Percentiles rank a stretch among this genome's conserved stretches.
Evolutionary conservation across 2,797 vertebrate species (phyloP).

Genomic region (Aythya fuligula): DNA sequence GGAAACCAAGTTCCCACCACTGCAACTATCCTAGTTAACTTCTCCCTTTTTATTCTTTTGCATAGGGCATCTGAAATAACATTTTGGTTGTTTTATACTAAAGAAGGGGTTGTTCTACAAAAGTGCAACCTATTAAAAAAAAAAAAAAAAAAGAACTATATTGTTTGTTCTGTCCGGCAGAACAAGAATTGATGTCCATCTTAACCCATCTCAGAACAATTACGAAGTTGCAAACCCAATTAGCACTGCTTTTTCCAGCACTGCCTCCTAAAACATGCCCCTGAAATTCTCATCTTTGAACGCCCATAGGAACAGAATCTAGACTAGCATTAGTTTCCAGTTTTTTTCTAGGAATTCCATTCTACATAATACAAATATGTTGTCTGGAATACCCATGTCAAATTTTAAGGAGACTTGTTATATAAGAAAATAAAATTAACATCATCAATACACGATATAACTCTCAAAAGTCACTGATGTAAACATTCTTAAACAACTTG

Average conservation of each 20-base stretch:
- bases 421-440: background rate
- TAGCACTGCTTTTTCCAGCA: background rate
- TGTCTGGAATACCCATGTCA: background rate
- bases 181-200: background rate
- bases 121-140: background rate
- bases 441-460: slow-evolving; percentile 28
- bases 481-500: background rate
- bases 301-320: background rate
- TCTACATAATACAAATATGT: background rate
- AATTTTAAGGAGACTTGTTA: background rate
- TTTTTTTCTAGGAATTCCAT: background rate
- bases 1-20: background rate
- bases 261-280: background rate
- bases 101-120: background rate
- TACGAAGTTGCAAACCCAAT: background rate
- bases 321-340: background rate
- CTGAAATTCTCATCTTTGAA: background rate
- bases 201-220: background rate
- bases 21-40: background rate
- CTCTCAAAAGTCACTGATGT: slow-evolving; percentile 51
- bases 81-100: background rate
- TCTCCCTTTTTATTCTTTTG: background rate
- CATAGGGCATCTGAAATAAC: background rate
- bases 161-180: background rate
- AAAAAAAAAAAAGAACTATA: background rate